These are phyloP conservation scores for Megaceryle alcyon DNA, from an alignment of 2,797 vertebrate genomes.

Conservation along the genomic window DNA sequence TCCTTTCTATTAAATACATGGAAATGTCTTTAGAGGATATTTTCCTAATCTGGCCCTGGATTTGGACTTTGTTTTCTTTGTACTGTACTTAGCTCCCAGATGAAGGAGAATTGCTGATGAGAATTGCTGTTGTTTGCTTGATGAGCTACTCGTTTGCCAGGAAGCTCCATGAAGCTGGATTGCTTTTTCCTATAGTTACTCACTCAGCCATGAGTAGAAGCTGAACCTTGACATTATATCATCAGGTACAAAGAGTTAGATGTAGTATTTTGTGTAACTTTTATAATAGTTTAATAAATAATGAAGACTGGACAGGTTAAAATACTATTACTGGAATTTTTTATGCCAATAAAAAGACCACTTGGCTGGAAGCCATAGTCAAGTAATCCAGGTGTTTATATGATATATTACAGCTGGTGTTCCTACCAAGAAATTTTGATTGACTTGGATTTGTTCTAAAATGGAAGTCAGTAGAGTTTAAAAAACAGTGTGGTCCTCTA, in stretches of 20 bases:
- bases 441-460: background rate
- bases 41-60: background rate
- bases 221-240: background rate
- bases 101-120: background rate
- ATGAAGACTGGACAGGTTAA: background rate
- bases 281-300: background rate
- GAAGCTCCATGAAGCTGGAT: background rate
- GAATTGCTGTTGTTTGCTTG: background rate
- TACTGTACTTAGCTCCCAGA: background rate
- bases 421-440: background rate
- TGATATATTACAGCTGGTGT: background rate
- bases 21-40: background rate
- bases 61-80: background rate
- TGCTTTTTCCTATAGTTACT: background rate
- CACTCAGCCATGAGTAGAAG: background rate
- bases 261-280: background rate
- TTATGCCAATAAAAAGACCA: background rate
- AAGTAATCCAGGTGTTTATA: background rate
- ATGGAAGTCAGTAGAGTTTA: background rate
- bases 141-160: background rate
- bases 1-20: background rate
- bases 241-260: background rate
- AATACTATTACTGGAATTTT: background rate
- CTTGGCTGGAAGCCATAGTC: background rate
- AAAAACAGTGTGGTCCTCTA: background rate